These are phyloP conservation scores for Apis dorsata DNA, from an alignment of 1,140 invertebrate genomes.

Conservation along the genomic window DNA sequence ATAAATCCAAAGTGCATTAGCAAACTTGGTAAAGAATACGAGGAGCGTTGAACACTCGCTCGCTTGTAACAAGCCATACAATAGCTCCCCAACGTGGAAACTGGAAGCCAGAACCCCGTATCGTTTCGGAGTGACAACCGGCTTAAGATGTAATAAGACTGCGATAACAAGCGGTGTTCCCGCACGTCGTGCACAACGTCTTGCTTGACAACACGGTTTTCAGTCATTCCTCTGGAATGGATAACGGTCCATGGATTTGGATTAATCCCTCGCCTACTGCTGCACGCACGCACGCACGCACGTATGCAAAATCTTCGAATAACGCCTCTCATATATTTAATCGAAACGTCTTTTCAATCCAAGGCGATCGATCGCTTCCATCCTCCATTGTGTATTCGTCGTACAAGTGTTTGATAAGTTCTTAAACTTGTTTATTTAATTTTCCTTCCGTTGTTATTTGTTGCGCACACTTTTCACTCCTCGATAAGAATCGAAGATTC, in stretches of 20 bases:
- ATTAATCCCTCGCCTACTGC: constrained; percentile 24
- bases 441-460: no score
- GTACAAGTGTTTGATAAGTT: background rate
- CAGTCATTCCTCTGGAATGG: constrained; percentile 25
- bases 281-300: constrained; percentile 14
- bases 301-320: constrained; percentile 3
- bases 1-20: constrained; percentile 30
- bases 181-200: background rate
- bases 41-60: background rate
- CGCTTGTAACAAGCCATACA: background rate
- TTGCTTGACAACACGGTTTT: constrained; percentile 31
- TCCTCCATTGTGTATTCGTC: background rate
- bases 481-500: no score
- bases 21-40: constrained; percentile 32
- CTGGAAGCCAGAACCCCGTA: constrained; percentile 39
- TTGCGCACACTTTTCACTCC: no score
- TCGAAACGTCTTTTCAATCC: constrained; percentile 1
- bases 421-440: no score
- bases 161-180: constrained; percentile 37
- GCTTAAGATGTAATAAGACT: constrained; percentile 60
- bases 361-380: background rate
- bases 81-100: background rate
- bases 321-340: background rate
- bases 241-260: constrained; percentile 3
- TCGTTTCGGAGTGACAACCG: constrained; percentile 54